phyloP scores from a whole-genome alignment of 2,888 invertebrate genomes.

The Tethea ocularis region DNA sequence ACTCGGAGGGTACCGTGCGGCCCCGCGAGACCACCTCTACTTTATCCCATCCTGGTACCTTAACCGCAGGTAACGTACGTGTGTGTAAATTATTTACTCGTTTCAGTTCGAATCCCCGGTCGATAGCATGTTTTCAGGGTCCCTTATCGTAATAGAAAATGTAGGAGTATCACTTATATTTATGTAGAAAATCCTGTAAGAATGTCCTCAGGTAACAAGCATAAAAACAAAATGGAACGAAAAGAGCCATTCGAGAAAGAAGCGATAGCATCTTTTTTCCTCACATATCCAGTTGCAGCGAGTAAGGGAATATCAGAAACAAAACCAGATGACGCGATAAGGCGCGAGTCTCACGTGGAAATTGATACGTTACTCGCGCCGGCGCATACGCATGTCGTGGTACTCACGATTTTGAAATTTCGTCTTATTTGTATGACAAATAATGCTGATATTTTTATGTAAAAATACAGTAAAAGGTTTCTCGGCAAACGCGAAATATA shows the following conservation, averaged over 20 bases:
- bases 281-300: neutral
- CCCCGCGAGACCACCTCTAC: slow-evolving; percentile 67
- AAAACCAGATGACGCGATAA: slow-evolving; percentile 22
- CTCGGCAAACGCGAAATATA: neutral
- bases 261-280: slow-evolving; percentile 1
- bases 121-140: slow-evolving; percentile 13
- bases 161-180: neutral
- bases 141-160: slow-evolving; percentile 12
- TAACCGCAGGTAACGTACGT: slow-evolving; percentile 51
- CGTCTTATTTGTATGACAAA: neutral
- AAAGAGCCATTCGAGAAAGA: neutral
- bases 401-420: neutral
- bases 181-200: neutral
- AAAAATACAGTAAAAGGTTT: neutral
- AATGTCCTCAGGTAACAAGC: too few relatives aligned
- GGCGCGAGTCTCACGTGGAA: slow-evolving; percentile 22
- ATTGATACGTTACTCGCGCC: slow-evolving; percentile 21
- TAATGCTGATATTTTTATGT: neutral
- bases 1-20: slow-evolving; percentile 37
- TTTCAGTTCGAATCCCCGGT: slow-evolving; percentile 39
- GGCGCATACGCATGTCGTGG: neutral
- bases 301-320: neutral
- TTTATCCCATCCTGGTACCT: slow-evolving; percentile 64
- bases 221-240: neutral
- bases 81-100: slow-evolving; percentile 64